Evolutionary conservation across 2,113 vertebrate genomes (phyloP).

Genomic region (Heliornis fulica): DNA sequence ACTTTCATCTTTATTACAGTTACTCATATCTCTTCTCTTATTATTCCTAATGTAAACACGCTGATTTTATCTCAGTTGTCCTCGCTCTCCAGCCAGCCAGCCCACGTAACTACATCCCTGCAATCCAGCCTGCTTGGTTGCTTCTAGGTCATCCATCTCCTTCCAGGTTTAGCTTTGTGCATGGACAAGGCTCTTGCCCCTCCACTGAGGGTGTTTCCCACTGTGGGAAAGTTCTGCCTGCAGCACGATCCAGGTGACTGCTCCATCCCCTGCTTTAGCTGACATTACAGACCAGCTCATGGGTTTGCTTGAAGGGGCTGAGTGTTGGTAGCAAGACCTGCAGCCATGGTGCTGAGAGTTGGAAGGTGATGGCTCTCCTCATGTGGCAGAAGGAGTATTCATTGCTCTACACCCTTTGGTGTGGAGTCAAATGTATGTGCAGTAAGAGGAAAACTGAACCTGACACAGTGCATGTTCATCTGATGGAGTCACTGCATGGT

Average conservation of each 20-base stretch:
- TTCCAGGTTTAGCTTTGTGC: not conserved
- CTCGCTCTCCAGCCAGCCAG: not conserved
- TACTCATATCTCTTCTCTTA: conserved; percentile 46
- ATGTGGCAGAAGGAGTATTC: not conserved
- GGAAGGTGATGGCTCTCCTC: not conserved
- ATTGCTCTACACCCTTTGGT: not conserved
- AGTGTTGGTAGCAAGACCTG: no score
- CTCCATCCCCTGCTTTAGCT: accelerated
- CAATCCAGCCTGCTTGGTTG: not conserved
- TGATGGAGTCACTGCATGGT: not conserved
- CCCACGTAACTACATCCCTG: not conserved
- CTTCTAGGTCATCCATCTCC: not conserved
- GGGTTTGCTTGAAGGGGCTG: not conserved
- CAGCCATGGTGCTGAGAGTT: not conserved
- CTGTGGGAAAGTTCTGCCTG: not conserved
- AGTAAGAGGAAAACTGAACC: not conserved
- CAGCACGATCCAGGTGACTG: not conserved
- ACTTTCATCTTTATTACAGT: conserved; percentile 60
- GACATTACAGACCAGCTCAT: not conserved
- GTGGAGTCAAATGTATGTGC: not conserved
- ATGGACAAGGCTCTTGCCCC: accelerated
- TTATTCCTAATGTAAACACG: conserved; percentile 24
- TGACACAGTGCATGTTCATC: not conserved
- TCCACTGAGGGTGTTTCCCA: accelerated
- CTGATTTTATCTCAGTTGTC: conserved; percentile 34